These are phyloP conservation scores for Luidia sarsii DNA, from an alignment of 53 echinoderm and acorn worm genomes.

Conservation along the genomic window DNA sequence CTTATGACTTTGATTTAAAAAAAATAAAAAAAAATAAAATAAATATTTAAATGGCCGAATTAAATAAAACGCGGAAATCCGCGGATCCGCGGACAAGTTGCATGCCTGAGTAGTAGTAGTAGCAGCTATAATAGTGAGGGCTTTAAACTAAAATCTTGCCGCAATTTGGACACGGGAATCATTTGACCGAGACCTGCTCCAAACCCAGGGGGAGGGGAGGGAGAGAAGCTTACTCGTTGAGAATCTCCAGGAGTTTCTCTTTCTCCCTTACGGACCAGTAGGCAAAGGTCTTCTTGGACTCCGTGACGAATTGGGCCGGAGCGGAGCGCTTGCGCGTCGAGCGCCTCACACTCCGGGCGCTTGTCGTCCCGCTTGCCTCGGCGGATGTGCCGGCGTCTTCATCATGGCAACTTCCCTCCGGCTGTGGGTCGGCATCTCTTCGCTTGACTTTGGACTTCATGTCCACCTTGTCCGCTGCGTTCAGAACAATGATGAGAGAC, in stretches of 20 bases:
- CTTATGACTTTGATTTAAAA: too few relatives aligned
- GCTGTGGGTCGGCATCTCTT: neutral
- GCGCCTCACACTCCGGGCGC: constrained; percentile 9
- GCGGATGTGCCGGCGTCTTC: neutral
- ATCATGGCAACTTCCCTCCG: constrained; percentile 15
- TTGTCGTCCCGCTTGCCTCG: neutral
- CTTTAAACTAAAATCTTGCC: too few relatives aligned
- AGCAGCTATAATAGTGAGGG: too few relatives aligned
- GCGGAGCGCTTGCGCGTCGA: constrained; percentile 19
- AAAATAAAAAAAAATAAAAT: neutral
- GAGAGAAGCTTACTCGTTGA: constrained; percentile 17
- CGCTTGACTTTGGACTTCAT: constrained; percentile 26
- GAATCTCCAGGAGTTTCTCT: constrained; percentile 8
- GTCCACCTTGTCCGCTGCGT: neutral
- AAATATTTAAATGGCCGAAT: neutral
- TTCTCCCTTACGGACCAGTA: constrained; percentile 37
- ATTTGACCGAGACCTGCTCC: too few relatives aligned
- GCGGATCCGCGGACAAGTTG: too few relatives aligned
- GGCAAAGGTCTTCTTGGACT: neutral
- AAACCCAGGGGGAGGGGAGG: neutral
- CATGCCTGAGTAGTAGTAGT: too few relatives aligned
- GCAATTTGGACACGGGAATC: too few relatives aligned
- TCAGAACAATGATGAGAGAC: too few relatives aligned
- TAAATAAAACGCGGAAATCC: too few relatives aligned
- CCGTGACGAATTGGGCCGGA: neutral